Evolutionary conservation across 2,888 invertebrate species (phyloP), one percentile per base, ranked within the genome.

Genomic region (Cephus pulcher): DNA sequence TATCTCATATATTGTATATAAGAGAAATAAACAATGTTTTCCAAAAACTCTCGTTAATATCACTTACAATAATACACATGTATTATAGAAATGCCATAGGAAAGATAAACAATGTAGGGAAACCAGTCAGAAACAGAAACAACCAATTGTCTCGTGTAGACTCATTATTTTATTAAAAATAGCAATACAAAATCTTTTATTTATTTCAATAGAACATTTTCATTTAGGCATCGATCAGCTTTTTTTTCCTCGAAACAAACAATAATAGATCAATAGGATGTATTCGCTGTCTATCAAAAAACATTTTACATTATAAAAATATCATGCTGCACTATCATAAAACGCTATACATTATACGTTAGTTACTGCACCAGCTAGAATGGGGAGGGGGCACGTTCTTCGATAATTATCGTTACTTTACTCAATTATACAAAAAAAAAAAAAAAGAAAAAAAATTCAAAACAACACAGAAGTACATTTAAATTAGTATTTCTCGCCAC

Each of bases 321-420:
- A 90, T 89, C 89, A 89, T 89, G 88, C 87, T 87, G 87, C 85
- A 86, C 86, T 89, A 88, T 89, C 86, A 85, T 87, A 87, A 89
- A 89, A 89, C 86, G 85, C 84, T 70, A n/a, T 35, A 71, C 71
- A 71, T 71, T 33, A 71, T 79, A 83, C 78, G 79, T 81, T 78
- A 82, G 80, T 84, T 84, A 83, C 79, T 85, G 84, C 83, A 82
- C 82, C 85, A 83, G 83, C 83, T 84, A 80, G 15, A 84, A 83
- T 84, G 85, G 85, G 82, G 9, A 56, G 56, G 87, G 88, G 86
- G 84, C 79, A 82, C 85, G 81, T 85, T 82, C 84, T 85, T 84
- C 81, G 83, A 86, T 84, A 83, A 80, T 82, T 81, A 82, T 80
- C 74, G 34, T 75, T 75, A 34, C 79, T 81, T 78, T 75, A 69